Base-by-base conservation (phyloP, 2,113 vertebrate species). In the Oncorhynchus keta region DNA sequence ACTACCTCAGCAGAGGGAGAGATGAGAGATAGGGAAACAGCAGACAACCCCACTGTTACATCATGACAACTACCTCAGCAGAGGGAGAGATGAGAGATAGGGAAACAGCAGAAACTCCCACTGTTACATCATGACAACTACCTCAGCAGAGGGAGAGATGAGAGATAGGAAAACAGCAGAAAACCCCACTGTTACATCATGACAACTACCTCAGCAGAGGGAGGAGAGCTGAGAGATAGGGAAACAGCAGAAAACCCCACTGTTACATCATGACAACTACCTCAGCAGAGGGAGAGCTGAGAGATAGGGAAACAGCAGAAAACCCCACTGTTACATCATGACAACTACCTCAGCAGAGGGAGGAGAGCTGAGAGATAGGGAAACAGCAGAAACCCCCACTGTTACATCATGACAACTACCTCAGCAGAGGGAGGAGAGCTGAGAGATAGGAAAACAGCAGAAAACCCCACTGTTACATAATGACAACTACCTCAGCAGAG, bases 31-130 rank as follows among this genome's bases (percentile, higher is more conserved):
- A 32, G 39, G 2, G 9, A 45, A 45, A 11, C 73, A 64, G 45
- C 13, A 45, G 24, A 30, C 72, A 49, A 48, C 59, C 74, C 68
- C 22, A 28, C 69, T 51, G 65, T 78, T 81, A 69, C 61, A 74
- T 85, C 68, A 83, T 18, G 2, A 24, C 51, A 35, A 22, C 48
- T 72, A 79, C 72, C 62, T 74, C 81, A 79, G 62, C n/a, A 76
- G 68, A 20, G 68, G 3, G 14, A 57, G 16, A n/a, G 45, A 32
- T 22, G 61, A 4, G 35, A 30, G 7, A 5, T 9, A 32, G 39
- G 2, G 39, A 45, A 45, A 11, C 39, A 26, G 45, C 18, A 45
- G 24, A 30, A 75, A 49, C 35, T 51, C 74, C 68, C 22, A 28
- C 69, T 51, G 59, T 78, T 81, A 69, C 61, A 74, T 85, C 68